Percentiles rank a stretch among this genome's conserved stretches.
These are phyloP conservation scores for Dasyurus viverrinus DNA, from an alignment of 2,113 vertebrate genomes.

Conservation along the genomic window DNA sequence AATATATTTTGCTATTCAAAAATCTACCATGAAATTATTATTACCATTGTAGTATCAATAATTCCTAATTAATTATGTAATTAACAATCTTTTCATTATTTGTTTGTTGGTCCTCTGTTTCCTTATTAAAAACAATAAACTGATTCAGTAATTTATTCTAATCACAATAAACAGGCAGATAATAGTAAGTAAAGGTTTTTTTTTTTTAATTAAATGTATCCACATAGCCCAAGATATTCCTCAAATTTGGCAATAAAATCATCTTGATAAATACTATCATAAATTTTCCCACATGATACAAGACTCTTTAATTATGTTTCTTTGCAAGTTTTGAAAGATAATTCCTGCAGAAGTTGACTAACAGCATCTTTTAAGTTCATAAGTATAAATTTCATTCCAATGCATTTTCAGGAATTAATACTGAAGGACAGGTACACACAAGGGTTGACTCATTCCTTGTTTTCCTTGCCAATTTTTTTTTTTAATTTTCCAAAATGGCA, in stretches of 20 bases:
- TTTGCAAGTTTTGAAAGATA: not conserved
- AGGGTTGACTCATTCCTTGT: not conserved
- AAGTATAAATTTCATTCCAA: not conserved
- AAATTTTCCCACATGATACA: not conserved
- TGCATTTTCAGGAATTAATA: not conserved
- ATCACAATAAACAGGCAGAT: not conserved
- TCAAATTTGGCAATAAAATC: not conserved
- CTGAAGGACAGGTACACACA: no score
- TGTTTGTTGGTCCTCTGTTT: not conserved
- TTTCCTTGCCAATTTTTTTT: not conserved
- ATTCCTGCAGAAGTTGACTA: not conserved
- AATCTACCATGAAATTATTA: not conserved
- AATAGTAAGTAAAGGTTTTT: not conserved
- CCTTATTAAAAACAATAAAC: not conserved
- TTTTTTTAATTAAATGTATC: not conserved
- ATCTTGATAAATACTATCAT: not conserved
- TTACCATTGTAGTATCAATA: not conserved
- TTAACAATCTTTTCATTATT: not conserved
- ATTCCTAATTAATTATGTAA: not conserved
- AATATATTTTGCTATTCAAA: not conserved
- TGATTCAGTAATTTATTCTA: not conserved
- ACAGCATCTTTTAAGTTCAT: not conserved
- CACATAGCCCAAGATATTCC: not conserved
- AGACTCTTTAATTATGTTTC: not conserved
- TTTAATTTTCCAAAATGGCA: not conserved